These are phyloP conservation scores for Lophura swinhoii DNA, from an alignment of 2,797 vertebrate species.

Conservation along the genomic window DNA sequence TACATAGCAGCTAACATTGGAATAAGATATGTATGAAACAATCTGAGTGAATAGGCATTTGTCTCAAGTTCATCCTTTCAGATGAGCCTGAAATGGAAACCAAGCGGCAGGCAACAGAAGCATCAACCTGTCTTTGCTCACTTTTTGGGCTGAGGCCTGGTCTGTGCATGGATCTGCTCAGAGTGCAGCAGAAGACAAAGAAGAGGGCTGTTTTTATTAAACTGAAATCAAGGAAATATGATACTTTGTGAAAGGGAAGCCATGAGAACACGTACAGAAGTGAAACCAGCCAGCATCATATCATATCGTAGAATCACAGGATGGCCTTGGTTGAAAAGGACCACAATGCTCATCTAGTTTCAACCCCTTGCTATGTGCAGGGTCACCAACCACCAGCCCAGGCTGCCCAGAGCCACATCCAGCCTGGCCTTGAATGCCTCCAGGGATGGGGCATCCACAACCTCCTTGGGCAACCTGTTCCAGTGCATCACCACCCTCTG, in stretches of 20 bases:
- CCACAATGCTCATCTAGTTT: too few species aligned
- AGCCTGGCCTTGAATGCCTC: too few species aligned
- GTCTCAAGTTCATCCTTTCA: not conserved
- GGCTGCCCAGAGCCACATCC: too few species aligned
- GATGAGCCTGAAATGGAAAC: not conserved
- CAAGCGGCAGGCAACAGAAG: not conserved
- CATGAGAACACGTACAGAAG: not conserved
- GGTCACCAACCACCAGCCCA: too few species aligned
- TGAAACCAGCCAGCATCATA: not conserved
- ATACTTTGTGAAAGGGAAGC: not conserved
- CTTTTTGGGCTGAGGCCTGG: not conserved
- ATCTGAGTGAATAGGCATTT: not conserved
- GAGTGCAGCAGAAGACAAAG: not conserved
- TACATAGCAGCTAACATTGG: not conserved
- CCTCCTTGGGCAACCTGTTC: too few species aligned
- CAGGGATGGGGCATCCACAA: too few species aligned
- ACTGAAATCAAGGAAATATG: not conserved
- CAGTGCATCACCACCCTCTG: not conserved
- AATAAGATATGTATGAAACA: not conserved
- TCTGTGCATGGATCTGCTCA: not conserved
- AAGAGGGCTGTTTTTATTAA: not conserved
- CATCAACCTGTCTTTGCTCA: not conserved
- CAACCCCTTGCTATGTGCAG: too few species aligned
- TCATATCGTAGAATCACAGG: too few species aligned
- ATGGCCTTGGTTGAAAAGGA: too few species aligned